Base-by-base conservation (phyloP, 2,797 vertebrate genomes). In the Hyperoplus immaculatus region DNA sequence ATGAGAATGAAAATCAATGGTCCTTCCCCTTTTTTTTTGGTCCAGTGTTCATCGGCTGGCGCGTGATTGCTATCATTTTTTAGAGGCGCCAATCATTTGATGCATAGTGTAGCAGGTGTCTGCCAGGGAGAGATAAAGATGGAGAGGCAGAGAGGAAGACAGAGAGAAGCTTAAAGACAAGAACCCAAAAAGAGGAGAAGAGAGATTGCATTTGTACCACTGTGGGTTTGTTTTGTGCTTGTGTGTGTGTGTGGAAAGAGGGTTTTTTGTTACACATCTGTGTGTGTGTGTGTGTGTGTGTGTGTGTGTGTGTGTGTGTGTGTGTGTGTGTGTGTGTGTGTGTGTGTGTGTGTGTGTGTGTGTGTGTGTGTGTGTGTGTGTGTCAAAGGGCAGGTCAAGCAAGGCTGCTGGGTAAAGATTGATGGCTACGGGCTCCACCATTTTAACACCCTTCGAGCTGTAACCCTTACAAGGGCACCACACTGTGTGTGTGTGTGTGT, bases 401-500 rank as follows among this genome's bases (percentile, higher is more conserved):
- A 84, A 90, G 84, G 84, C 89, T 88, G 82, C 85, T 87, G 84
- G 87, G 84, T 90, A 91, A 86, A 93, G 91, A 94, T 94, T 90
- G 92, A 95, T 94, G 89, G 83, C 75, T 86, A 63, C 80, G 76
- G 80, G 88, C 83, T 87, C 70, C 87, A 89, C 82, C 87, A 85
- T 82, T 81, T 90, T 88, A 85, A 89, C 86, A 87, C 88, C 86
- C 81, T 60, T 64, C 85, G 79, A 91, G 91, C 87, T 91, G 82
- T 91, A 89, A 91, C 90, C 89, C 89, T 90, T 89, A 93, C 93
- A 95, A 93, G 93, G 92, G 91, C 92, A 92, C 78, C 66, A 69
- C 56, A 64, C 47, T 76, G 18, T 83, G 73, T 78, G 62, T 77
- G 73, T 77, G 49, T 57, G 56, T 60, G 54, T 56, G 62, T 65